Base-by-base conservation (phyloP, 2,113 vertebrate species). In the Poeciliopsis retropinna region DNA sequence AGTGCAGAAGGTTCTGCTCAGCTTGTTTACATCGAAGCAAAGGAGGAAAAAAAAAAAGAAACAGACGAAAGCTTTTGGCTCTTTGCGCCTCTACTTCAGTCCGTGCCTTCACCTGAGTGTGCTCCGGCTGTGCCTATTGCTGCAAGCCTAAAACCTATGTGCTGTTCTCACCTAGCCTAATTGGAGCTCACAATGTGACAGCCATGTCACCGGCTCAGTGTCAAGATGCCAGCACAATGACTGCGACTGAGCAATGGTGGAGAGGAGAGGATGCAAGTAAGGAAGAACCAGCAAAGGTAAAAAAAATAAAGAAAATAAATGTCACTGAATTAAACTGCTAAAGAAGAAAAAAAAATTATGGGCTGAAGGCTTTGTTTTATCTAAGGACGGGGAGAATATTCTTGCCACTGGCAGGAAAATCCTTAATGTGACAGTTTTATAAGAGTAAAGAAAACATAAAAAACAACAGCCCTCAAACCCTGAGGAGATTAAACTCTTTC, bases 101-200 rank as follows among this genome's bases (percentile, higher is more conserved):
- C 79, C 82, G 76, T 70, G 71, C 63, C 83, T 71, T 47, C 60
- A 80, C 78, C 78, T 69, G 69, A 81, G 75, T 70, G 78, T 70
- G 78, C 70, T 88, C 73, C 80, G 80, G 82, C 81, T 85, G 82
- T 79, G 88, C 72, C 80, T 71, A 79, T 82, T 88, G 88, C 82
- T 87, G 68, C 73, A 67, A 74, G 29, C 68, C 78, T 39, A 69
- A 66, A 82, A 87, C 51, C 77, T 75, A 64, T 70, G 72, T 80
- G 88, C 85, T 85, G 78, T 78, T 88, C 88, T 90, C 88, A 87
- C 80, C 87, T 61, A 27, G 75, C 69, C 91, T 92, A 93, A 92
- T 93, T 92, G 89, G 92, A 87, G 74, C 88, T 80, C 73, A 78
- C 57, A 72, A 68, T 85, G 85, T 92, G 91, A 93, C 91, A 91